Conservation (phyloP, 2,113 vertebrate species). For the Ciconia maguari region DNA sequence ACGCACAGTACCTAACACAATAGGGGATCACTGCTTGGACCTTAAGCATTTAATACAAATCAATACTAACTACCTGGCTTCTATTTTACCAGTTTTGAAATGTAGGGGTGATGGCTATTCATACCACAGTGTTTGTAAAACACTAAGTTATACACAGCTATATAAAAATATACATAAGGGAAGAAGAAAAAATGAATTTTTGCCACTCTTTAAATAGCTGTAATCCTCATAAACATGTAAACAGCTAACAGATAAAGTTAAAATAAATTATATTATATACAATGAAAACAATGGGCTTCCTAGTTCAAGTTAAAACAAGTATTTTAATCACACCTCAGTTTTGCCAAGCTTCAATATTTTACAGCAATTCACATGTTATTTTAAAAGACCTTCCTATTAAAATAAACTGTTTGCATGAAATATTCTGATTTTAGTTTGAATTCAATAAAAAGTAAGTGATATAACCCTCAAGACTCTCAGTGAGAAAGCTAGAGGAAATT, state of each 20-base stretch:
- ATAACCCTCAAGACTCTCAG: not conserved
- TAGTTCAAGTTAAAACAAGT: not conserved
- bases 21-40: not conserved
- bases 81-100: not conserved
- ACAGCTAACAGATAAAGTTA: not conserved
- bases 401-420: not conserved
- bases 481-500: not conserved
- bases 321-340: not conserved
- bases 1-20: not conserved
- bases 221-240: not conserved
- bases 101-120: not conserved
- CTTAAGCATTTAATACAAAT: not conserved
- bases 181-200: not conserved
- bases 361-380: not conserved
- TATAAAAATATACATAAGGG: not conserved
- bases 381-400: not conserved
- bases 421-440: not conserved
- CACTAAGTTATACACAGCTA: not conserved
- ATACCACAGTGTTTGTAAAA: not conserved
- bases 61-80: not conserved
- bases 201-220: not conserved
- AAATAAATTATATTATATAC: not conserved
- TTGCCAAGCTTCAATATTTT: not conserved
- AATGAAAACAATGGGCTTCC: not conserved
- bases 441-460: not conserved